Evolutionary conservation across 2,888 invertebrate genomes (phyloP).

Genomic region (Volucella zonaria): DNA sequence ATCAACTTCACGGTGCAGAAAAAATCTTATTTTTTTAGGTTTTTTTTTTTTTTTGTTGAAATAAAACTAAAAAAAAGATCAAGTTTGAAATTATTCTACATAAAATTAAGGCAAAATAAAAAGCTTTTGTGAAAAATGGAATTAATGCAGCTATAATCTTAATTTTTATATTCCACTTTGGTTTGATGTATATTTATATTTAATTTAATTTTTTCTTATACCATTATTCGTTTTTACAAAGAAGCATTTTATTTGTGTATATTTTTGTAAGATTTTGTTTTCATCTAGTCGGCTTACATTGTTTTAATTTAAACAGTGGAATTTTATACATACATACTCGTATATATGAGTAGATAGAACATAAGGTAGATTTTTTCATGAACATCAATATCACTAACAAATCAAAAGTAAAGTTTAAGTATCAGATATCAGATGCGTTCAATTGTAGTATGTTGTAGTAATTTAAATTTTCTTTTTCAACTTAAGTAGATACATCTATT

Average conservation of each 20-base stretch:
- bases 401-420: conserved; percentile 17
- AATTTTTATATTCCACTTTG: conserved; percentile 63
- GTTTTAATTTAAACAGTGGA: too few species aligned
- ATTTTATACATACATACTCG: too few species aligned
- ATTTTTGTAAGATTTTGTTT: conserved; percentile 33
- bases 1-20: conserved; percentile 80
- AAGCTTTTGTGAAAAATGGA: conserved; percentile 71
- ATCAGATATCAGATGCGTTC: conserved; percentile 56
- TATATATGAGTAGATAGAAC: conserved; percentile 44
- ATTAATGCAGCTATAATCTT: conserved; percentile 35
- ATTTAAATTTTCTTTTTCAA: conserved; percentile 17
- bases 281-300: conserved; percentile 29
- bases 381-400: conserved; percentile 45
- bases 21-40: conserved; percentile 27
- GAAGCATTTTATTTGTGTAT: not conserved
- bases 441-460: conserved; percentile 54
- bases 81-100: conserved; percentile 25
- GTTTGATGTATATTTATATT: conserved; percentile 38
- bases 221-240: too few species aligned
- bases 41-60: not conserved
- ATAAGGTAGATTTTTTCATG: conserved; percentile 16
- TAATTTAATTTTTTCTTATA: conserved; percentile 2
- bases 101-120: conserved; percentile 62
- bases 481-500: conserved; percentile 46
- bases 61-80: conserved; percentile 18